Evolutionary conservation across 1,140 invertebrate genomes (phyloP), one percentile per base, ranked within the genome.

Genomic region (Aphelenchoides besseyi): DNA sequence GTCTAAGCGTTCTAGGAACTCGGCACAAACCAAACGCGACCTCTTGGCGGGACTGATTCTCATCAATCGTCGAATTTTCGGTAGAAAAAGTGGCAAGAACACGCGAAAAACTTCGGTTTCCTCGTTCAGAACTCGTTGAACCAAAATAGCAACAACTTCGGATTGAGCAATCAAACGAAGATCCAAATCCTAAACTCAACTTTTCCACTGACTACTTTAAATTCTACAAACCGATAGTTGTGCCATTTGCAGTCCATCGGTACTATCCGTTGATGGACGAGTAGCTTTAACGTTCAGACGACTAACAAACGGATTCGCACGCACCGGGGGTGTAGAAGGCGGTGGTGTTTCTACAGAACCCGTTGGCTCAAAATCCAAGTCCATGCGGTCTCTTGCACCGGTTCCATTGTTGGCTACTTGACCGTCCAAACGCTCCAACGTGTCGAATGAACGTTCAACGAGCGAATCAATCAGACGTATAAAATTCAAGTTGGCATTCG

Each of bases 1-100:
- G 32, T 66, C 63, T 33, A 66, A 29, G 1, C 63, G 63, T n/a
- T 66, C 32, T 18, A 66, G 30, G 30, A 66, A 66, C 36, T 66
- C 63, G 12, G 63, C 16, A 35, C 63, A 66, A n/a, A 33, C 63
- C 1, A 41, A 66, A n/a, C 63, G 16, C 12, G 63, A 26, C 12
- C 63, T 18, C 36, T 66, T 66, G 2, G 63, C 63, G 28, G 63
- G 63, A 66, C 63, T 33, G 36, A 66, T 53, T 2, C 30, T 29
- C 63, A 66, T 66, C 18, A 66, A 53, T 23, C 30, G 16, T 1
- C 63, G 63, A 33, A 66, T 53, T 3, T 66, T 66, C 0, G 63
- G 63, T 33, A 66, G 36, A 53, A 66, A 66, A 1, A 66, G 36
- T 37, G 63, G 63, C 12, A 66, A 30, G 29, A 66, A 66, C 9